phyloP scores from a whole-genome alignment of 35 echinoderm and acorn worm species.

The Heliocidaris erythrogramma region DNA sequence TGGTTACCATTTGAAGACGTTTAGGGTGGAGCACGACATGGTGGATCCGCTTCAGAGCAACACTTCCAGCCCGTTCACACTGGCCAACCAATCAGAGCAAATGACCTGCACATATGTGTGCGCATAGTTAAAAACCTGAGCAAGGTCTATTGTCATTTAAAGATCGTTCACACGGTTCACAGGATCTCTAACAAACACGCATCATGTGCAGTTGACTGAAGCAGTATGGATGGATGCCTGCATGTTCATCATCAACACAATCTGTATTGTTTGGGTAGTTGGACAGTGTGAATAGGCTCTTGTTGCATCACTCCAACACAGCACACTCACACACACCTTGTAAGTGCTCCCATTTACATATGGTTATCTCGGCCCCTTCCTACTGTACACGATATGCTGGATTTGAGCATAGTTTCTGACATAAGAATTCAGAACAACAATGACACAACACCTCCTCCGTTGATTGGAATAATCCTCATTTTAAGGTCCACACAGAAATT shows the following conservation, averaged over 20 bases:
- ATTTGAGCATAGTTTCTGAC: background rate
- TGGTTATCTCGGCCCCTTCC: background rate
- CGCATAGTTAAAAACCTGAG: too few relatives aligned
- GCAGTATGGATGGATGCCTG: background rate
- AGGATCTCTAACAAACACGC: background rate
- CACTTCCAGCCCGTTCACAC: background rate
- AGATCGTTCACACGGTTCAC: background rate
- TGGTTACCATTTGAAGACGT: background rate
- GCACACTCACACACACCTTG: background rate
- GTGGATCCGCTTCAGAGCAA: background rate
- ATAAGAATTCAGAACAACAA: background rate
- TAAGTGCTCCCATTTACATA: background rate
- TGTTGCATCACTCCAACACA: background rate
- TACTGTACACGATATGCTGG: background rate
- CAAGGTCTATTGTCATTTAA: too few relatives aligned
- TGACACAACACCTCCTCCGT: background rate
- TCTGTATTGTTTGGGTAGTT: background rate
- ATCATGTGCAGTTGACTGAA: background rate
- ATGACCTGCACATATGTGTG: background rate
- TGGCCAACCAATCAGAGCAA: background rate
- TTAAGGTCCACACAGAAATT: background rate
- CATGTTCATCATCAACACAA: conserved; percentile 4
- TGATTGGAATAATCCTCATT: background rate
- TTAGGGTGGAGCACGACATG: background rate
- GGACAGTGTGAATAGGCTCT: background rate